Conservation (phyloP, 2,797 vertebrate species). For the Aulostomus chinensis region DNA sequence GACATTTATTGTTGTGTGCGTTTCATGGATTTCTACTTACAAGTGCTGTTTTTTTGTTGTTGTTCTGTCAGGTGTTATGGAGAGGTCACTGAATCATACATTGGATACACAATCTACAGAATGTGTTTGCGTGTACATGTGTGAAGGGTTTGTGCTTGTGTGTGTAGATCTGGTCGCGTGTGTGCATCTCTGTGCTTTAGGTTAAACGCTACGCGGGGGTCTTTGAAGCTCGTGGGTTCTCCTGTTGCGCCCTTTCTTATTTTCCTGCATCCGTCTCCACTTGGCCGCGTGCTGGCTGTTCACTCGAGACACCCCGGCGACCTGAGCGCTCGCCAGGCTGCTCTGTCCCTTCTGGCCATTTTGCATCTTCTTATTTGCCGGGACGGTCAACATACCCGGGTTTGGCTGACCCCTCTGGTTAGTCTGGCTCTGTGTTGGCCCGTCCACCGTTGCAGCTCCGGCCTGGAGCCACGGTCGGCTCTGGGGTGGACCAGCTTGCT, state of each 20-base stretch:
- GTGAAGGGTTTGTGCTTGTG: constrained; percentile 66
- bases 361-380: constrained; percentile 60
- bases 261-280: constrained; percentile 97
- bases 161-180: constrained; percentile 40
- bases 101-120: constrained; percentile 49
- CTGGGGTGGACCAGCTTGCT: constrained; percentile 63
- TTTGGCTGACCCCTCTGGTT: constrained; percentile 49
- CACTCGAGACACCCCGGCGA: constrained; percentile 72
- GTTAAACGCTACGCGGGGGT: constrained; percentile 94
- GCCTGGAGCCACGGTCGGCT: constrained; percentile 56
- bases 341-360: constrained; percentile 79
- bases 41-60: constrained; percentile 1
- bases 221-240: constrained; percentile 98
- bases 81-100: constrained; percentile 57
- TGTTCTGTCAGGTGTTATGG: constrained; percentile 34
- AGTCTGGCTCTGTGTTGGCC: constrained; percentile 40
- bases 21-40: constrained; percentile 38
- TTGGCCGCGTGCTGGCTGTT: constrained; percentile 83
- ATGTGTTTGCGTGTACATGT: constrained; percentile 46
- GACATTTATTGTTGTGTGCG: constrained; percentile 14
- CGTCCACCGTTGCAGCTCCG: constrained; percentile 41
- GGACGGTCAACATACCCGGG: constrained; percentile 30
- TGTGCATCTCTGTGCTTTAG: constrained; percentile 32
- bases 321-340: constrained; percentile 77
- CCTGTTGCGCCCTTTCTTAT: constrained; percentile 97